Evolutionary conservation across 1,140 invertebrate species (phyloP), one percentile per base, ranked within the genome.

Genomic region (Battus philenor): DNA sequence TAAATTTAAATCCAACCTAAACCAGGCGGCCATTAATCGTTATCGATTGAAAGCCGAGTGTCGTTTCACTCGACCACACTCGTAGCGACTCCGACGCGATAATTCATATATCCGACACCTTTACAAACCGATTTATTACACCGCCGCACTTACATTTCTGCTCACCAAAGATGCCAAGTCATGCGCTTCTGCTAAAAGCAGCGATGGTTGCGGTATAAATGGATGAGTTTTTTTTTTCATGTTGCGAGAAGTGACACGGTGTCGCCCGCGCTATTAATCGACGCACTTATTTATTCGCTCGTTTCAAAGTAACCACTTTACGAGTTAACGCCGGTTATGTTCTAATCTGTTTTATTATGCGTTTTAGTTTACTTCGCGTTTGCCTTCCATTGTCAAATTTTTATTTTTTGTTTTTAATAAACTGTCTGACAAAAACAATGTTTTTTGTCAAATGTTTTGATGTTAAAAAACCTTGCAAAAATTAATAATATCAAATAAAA

Each of bases 31-130:
- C 36, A 39, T 39, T 39, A 39, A 39, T 39, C 20, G 36, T 26
- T 22, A 39, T 39, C 36, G 36, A 39, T 39, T 24, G 20, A 26
- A 39, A 39, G 13, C 10, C 20, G 18, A n/a, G n/a, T n/a, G n/a
- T n/a, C n/a, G n/a, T n/a, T n/a, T n/a, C n/a, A n/a, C 4, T 10
- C 11, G 36, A 39, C 36, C 36, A 39, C 36, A 39, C 36, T 39
- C 36, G 36, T 26, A 39, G 36, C 36, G 18, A 26, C n/a, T n/a
- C n/a, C n/a, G n/a, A n/a, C n/a, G n/a, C n/a, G 8, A 39, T 39
- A 39, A 39, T 8, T 39, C 34, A 39, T 39, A 39, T 39, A 39
- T 39, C 34, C 34, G 34, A 39, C 34, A 39, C 34, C 34, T 39
- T 39, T 39, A 39, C 26, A 39, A 39, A 39, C 11, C 34, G 26